Evolutionary conservation across 1,140 invertebrate genomes (phyloP).

Genomic region (Panagrolaimus sp.): DNA sequence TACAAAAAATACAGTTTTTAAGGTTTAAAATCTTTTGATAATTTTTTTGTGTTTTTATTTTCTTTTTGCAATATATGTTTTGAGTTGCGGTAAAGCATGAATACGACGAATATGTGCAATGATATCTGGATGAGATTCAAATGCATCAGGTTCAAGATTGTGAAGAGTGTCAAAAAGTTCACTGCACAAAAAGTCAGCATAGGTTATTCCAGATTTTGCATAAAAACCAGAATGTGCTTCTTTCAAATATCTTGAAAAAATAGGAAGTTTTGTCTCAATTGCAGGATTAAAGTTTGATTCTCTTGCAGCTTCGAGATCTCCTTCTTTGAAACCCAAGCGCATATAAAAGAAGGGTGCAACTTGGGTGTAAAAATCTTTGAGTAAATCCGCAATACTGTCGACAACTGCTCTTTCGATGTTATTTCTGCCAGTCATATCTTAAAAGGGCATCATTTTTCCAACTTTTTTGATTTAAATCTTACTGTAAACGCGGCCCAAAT

Average conservation of each 20-base stretch:
- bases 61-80: constrained; percentile 25
- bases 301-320: constrained; percentile 22
- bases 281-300: constrained; percentile 19
- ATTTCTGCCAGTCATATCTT: constrained; percentile 21
- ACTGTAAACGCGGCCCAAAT: constrained; percentile 22
- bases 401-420: constrained; percentile 8
- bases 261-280: constrained; percentile 19
- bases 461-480: background rate
- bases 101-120: constrained; percentile 25
- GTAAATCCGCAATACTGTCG: constrained; percentile 18
- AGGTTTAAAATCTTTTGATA: too few species aligned
- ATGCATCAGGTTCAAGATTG: constrained; percentile 21
- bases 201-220: constrained; percentile 17
- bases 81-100: constrained; percentile 13
- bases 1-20: too few species aligned
- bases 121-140: constrained; percentile 24
- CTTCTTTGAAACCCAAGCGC: constrained; percentile 1
- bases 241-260: constrained; percentile 24
- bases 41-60: constrained; percentile 18
- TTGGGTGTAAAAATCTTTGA: constrained; percentile 18
- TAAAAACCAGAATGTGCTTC: constrained; percentile 21
- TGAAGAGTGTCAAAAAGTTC: constrained; percentile 22
- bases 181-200: constrained; percentile 19
- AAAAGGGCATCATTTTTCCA: background rate
- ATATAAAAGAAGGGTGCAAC: constrained; percentile 12